A percentile compares a stretch with the other conserved stretches of the same genome.
Conservation (phyloP, 2,113 vertebrate species). For the Apistogramma diplotaenia region DNA sequence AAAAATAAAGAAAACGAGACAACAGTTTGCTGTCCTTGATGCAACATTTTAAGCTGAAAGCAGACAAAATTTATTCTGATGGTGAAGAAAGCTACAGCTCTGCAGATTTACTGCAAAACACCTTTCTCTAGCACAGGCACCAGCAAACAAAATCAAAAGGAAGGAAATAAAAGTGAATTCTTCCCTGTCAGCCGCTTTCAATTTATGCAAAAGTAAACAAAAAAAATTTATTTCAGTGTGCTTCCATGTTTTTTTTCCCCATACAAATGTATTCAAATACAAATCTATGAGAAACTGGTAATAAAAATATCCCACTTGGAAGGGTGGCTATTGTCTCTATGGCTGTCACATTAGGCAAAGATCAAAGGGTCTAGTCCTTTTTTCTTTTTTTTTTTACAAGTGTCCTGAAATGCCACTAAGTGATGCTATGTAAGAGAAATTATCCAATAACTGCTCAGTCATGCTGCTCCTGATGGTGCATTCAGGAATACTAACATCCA, state of each 20-base stretch:
- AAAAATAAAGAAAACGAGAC: slow-evolving; percentile 28
- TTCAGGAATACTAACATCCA: slow-evolving; percentile 23
- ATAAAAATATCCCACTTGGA: neutral
- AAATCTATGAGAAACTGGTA: neutral
- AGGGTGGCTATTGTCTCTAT: neutral
- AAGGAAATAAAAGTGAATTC: neutral
- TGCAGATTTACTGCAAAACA: neutral
- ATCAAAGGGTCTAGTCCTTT: slow-evolving; percentile 30
- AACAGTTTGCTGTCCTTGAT: slow-evolving; percentile 20
- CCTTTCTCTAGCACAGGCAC: neutral
- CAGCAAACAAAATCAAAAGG: slow-evolving; percentile 1
- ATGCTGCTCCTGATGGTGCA: slow-evolving; percentile 9
- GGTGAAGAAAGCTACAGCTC: neutral
- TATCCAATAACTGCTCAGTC: slow-evolving; percentile 30
- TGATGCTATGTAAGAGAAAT: slow-evolving; percentile 12
- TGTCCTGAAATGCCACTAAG: slow-evolving; percentile 4
- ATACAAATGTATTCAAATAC: neutral
- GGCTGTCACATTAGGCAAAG: slow-evolving; percentile 1
- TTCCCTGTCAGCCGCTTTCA: neutral
- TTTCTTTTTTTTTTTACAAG: slow-evolving; percentile 5
- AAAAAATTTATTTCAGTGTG: neutral
- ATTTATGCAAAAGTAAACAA: neutral
- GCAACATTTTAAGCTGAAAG: slow-evolving; percentile 28
- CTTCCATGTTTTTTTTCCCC: neutral
- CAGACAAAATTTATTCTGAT: slow-evolving; percentile 2